Conservation (phyloP, 2,113 vertebrate species). For the Noctilio leporinus region DNA sequence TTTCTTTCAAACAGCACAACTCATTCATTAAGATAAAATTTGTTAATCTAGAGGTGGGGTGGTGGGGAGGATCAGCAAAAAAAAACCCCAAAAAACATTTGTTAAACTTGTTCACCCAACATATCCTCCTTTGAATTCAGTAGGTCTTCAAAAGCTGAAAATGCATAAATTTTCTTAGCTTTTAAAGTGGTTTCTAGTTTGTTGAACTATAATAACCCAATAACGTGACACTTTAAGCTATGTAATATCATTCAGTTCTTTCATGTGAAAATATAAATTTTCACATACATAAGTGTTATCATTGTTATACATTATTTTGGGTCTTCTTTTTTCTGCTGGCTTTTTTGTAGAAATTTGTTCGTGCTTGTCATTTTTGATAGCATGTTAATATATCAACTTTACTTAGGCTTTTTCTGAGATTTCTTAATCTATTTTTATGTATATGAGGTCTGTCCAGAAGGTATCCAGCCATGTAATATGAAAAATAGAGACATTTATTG, state of each 20-base stretch:
- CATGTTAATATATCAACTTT: neutral
- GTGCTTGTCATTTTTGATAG: neutral
- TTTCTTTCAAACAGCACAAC: conserved; percentile 1
- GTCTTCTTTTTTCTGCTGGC: neutral
- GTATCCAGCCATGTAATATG: too few species aligned
- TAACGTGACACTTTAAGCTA: neutral
- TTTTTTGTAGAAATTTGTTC: neutral
- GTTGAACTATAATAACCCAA: neutral
- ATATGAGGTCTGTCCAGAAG: too few species aligned
- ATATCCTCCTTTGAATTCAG: neutral
- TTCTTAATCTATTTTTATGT: neutral
- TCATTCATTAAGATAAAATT: neutral
- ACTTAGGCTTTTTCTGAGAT: neutral
- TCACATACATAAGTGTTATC: neutral
- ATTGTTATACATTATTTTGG: conserved; percentile 11
- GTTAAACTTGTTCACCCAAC: neutral
- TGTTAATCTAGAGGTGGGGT: too few species aligned
- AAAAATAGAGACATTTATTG: too few species aligned
- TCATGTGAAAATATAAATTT: too few species aligned
- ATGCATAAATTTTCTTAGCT: neutral
- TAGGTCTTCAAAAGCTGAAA: conserved; percentile 2
- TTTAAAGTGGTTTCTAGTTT: neutral
- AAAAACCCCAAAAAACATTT: too few species aligned
- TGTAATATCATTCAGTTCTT: neutral
- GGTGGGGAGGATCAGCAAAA: too few species aligned